phyloP scores from a whole-genome alignment of 1,140 invertebrate species.

The Ips typographus region DNA sequence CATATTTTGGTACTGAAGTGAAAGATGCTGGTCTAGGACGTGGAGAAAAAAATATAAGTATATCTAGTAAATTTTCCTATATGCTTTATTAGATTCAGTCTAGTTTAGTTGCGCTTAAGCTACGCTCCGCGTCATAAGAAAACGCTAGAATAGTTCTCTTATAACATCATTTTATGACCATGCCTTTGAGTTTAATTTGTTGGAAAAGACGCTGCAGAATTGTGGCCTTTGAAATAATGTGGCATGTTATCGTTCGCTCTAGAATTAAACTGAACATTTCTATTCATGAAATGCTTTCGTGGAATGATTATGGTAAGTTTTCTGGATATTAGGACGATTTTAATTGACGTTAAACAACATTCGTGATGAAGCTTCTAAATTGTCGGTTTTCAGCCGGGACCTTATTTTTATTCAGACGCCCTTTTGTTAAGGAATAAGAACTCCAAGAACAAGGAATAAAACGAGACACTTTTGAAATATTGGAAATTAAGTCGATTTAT shows the following conservation, averaged over 20 bases:
- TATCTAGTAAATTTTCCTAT: no score
- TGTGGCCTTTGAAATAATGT: conserved; percentile 31
- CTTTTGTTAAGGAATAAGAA: conserved; percentile 25
- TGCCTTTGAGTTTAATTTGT: conserved; percentile 28
- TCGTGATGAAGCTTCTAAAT: conserved; percentile 3
- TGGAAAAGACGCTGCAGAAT: conserved; percentile 30
- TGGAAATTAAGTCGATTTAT: conserved; percentile 38
- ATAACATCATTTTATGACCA: conserved; percentile 28
- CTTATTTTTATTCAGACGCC: conserved; percentile 2
- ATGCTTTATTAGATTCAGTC: background rate
- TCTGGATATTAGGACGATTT: conserved; percentile 12
- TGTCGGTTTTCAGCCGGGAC: background rate
- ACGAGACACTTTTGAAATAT: conserved; percentile 34
- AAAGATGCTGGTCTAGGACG: no score
- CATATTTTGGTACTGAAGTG: no score
- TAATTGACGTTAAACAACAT: conserved; percentile 9
- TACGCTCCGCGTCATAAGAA: conserved; percentile 11
- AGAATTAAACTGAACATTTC: conserved; percentile 27
- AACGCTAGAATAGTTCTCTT: conserved; percentile 20
- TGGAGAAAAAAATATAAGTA: no score
- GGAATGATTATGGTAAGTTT: conserved; percentile 17
- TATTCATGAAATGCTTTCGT: conserved; percentile 17
- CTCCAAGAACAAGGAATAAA: conserved; percentile 30
- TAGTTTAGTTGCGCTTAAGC: no score
- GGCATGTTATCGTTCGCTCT: conserved; percentile 20